These are phyloP conservation scores for Magallana ariakensis DNA, from an alignment of 1,140 invertebrate genomes.

Conservation along the genomic window DNA sequence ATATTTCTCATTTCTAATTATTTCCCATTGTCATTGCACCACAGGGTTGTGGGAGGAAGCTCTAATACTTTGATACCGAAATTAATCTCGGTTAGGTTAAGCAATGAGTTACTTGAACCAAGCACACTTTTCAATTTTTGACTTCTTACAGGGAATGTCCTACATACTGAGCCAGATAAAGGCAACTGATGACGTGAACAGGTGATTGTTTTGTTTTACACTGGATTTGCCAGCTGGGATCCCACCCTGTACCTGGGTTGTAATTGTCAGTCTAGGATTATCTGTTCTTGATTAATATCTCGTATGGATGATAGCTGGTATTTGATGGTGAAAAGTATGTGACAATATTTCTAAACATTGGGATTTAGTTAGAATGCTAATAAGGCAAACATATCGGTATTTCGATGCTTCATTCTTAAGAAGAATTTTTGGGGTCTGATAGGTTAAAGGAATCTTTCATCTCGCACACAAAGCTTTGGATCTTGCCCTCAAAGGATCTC, in stretches of 20 bases:
- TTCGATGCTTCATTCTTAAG: neutral
- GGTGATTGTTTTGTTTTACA: slow-evolving; percentile 16
- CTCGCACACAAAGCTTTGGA: neutral
- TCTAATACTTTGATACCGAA: too few species aligned
- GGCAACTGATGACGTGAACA: neutral
- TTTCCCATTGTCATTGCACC: too few species aligned
- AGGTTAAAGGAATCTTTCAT: slow-evolving; percentile 9
- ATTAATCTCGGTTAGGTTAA: neutral
- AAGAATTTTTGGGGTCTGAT: neutral
- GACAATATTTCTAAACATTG: slow-evolving; percentile 35
- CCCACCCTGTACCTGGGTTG: neutral
- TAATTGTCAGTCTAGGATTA: slow-evolving; percentile 19
- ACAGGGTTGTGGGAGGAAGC: too few species aligned
- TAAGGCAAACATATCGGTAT: slow-evolving; percentile 1
- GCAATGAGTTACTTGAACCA: neutral
- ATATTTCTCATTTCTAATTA: too few species aligned
- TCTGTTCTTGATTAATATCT: slow-evolving; percentile 21
- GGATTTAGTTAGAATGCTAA: slow-evolving; percentile 22
- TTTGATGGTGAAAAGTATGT: slow-evolving; percentile 34
- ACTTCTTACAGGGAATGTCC: neutral
- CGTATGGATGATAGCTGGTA: neutral
- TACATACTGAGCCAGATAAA: slow-evolving; percentile 13
- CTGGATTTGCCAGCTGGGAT: slow-evolving; percentile 24
- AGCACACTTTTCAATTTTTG: neutral
- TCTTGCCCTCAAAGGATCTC: neutral